Conservation (phyloP, 1,140 invertebrate genomes). For the Battus philenor region DNA sequence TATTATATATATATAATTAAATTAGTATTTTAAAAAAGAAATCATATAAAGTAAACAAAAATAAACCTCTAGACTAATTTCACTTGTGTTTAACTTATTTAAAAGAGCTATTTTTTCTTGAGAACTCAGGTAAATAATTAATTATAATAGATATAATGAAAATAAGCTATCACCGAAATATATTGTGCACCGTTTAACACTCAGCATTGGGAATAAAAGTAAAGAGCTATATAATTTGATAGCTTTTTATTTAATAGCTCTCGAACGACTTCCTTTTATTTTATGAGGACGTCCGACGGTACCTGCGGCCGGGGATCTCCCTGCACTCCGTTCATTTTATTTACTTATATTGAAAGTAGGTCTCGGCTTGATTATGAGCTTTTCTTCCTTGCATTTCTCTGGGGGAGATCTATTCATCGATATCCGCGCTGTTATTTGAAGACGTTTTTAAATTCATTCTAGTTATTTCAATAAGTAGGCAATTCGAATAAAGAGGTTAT, state of each 20-base stretch:
- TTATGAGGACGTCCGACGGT: not conserved
- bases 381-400: constrained; percentile 31
- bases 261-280: constrained; percentile 4
- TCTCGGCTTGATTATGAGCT: constrained; percentile 35
- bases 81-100: too few species aligned
- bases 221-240: not conserved
- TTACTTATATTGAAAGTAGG: constrained; percentile 31
- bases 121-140: too few species aligned
- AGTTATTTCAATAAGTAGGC: constrained; percentile 7
- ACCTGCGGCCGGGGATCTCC: constrained; percentile 7
- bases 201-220: too few species aligned
- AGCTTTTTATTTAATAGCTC: constrained; percentile 6
- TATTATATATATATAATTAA: too few species aligned
- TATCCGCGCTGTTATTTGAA: constrained; percentile 16
- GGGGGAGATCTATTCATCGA: constrained; percentile 26
- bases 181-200: too few species aligned
- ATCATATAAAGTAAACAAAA: too few species aligned
- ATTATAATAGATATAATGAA: too few species aligned
- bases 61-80: too few species aligned
- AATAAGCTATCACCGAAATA: too few species aligned
- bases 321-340: constrained; percentile 23
- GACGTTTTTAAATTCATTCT: constrained; percentile 10
- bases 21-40: too few species aligned
- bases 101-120: too few species aligned
- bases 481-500: not conserved